These are phyloP conservation scores for Leuciscus idus DNA, from an alignment of 2,113 vertebrate species.

Conservation along the genomic window DNA sequence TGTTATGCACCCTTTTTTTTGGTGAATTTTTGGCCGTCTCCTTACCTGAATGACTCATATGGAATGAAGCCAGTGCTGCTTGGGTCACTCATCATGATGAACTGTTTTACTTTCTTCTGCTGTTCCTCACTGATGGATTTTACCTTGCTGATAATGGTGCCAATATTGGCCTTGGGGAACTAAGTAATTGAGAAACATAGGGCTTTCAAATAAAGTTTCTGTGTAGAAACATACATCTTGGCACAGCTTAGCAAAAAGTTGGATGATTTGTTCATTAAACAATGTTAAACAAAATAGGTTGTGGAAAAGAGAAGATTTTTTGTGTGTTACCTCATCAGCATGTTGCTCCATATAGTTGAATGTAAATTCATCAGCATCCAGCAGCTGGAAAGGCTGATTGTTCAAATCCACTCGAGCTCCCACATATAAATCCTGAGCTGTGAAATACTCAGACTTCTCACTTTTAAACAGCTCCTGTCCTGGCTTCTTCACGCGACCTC, in stretches of 20 bases:
- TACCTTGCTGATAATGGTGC: slow-evolving; percentile 80
- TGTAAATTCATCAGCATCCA: slow-evolving; percentile 88
- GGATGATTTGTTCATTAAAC: not conserved
- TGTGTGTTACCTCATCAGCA: slow-evolving; percentile 79
- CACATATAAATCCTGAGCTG: slow-evolving; percentile 83
- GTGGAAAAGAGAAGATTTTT: not conserved
- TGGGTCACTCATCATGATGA: slow-evolving; percentile 75
- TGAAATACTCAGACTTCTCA: slow-evolving; percentile 81
- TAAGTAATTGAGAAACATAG: slow-evolving; percentile 59
- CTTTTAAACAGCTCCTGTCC: slow-evolving; percentile 88
- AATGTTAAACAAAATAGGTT: not conserved
- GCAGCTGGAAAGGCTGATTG: slow-evolving; percentile 79
- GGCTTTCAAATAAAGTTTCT: not conserved
- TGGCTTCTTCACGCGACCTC: slow-evolving; percentile 83
- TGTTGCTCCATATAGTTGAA: slow-evolving; percentile 89
- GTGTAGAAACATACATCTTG: not conserved
- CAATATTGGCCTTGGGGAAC: slow-evolving; percentile 82
- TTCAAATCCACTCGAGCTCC: slow-evolving; percentile 83
- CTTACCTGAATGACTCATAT: slow-evolving; percentile 85
- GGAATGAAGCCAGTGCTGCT: slow-evolving; percentile 71
- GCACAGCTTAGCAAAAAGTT: no score
- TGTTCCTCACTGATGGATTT: slow-evolving; percentile 71
- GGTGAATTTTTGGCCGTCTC: not conserved
- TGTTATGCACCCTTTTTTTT: slow-evolving; percentile 4
- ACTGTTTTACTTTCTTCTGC: slow-evolving; percentile 78